Evolutionary conservation across 2,113 vertebrate genomes (phyloP).

Genomic region (Stigmatopora nigra): DNA sequence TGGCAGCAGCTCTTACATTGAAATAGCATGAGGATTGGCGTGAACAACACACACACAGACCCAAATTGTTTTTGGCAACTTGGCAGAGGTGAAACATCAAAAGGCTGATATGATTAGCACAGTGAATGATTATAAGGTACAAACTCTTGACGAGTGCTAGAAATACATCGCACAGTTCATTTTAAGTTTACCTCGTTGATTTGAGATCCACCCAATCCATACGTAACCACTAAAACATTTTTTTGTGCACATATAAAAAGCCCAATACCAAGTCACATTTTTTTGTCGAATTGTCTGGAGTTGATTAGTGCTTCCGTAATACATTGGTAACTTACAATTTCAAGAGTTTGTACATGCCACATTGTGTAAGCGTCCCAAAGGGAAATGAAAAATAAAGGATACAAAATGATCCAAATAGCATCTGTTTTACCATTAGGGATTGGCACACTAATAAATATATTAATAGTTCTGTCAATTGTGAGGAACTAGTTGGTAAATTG

Average conservation of each 20-base stretch:
- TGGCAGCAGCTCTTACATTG: conserved; percentile 43
- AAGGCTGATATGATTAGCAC: conserved; percentile 4
- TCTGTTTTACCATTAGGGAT: conserved; percentile 12
- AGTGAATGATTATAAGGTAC: neutral
- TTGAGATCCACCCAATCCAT: neutral
- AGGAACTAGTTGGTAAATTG: neutral
- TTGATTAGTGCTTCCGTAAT: neutral
- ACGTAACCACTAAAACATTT: neutral
- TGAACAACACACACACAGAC: conserved; percentile 29
- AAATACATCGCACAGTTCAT: conserved; percentile 25
- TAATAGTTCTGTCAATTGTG: neutral
- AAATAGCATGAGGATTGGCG: conserved; percentile 36
- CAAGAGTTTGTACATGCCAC: conserved; percentile 22
- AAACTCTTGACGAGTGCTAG: neutral
- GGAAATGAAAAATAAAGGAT: conserved; percentile 6
- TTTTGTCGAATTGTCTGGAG: no score
- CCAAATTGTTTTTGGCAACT: conserved; percentile 39
- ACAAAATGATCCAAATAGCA: conserved; percentile 3
- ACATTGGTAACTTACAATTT: neutral
- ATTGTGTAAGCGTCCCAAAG: conserved; percentile 20
- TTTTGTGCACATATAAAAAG: neutral
- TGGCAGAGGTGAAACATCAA: conserved; percentile 7
- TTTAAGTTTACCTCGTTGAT: conserved; percentile 25
- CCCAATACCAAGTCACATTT: neutral
- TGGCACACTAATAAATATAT: neutral